Base-by-base conservation (phyloP, 2,113 vertebrate genomes). In the Castor canadensis region DNA sequence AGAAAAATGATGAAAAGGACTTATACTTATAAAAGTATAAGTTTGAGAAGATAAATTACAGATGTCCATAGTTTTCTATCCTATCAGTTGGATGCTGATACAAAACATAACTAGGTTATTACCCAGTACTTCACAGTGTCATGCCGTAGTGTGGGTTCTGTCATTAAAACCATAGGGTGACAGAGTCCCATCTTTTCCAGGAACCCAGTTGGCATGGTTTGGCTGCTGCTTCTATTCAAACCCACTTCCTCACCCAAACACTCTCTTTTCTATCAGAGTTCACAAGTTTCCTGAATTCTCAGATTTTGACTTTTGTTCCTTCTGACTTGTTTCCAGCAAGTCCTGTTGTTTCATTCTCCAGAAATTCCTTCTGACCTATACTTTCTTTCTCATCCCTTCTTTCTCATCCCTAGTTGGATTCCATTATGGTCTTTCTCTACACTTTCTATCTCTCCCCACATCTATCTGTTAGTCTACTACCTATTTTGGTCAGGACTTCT, bases 201-300 rank as follows among this genome's bases (percentile, higher is more conserved):
- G 67, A 97, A 95, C 62, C 81, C 73, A 28, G 24, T 45, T 77
- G 15, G 35, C 69, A 58, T 43, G 28, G 7, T 83, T 88, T 92
- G 43, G 13, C 32, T 89, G 15, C 43, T 79, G 43, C 94, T 86
- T 82, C 62, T 40, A 64, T 69, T 72, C 26, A 90, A 64, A 85
- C 20, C 77, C 75, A 95, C 94, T 97, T 97, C 94, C 93, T 85
- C 77, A 47, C 90, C 32, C 19, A 58, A 71, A 2, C 19, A 20
- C 35, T 11, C 22, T n/a, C 49, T 54, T 24, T 43, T 91, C 87
- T 45, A 45, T 20, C 58, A n/a, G 45, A 85, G 35, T 60, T 38
- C 86, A 92, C 82, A 79, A 6, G 64, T 86, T 60, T 54, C 58
- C n/a, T 30, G 19, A 64, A 66, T 86, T 72, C 93, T 83, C 52